Base-by-base conservation (phyloP, 1,140 invertebrate genomes). In the Trissolcus basalis region DNA sequence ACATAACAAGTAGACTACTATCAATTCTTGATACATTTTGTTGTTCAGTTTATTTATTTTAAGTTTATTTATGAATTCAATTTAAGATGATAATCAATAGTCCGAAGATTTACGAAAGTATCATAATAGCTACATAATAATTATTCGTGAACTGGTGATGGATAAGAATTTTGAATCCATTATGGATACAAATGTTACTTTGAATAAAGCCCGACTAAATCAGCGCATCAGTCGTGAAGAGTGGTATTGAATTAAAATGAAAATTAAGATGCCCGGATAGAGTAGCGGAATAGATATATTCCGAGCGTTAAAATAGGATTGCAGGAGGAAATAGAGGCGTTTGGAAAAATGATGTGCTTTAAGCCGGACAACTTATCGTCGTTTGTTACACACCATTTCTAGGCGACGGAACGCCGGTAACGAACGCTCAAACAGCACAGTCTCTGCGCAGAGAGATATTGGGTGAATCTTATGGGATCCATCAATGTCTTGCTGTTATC, bases 401-500 rank as follows among this genome's bases (percentile, higher is more conserved):
- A 56, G 39, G 9, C 44, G 7, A 32, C 11, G 35, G 49, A 50
- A 51, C 55, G 50, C 61, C 41, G 16, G 63, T 77, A 77, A 77
- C 67, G 68, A 77, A 77, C 74, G 55, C 53, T 71, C 74, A 59
- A 68, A 71, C 53, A 67, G 47, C 67, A 58, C 15, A 41, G 58
- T 49, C 10, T 58, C 55, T 68, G 58, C 6, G 19, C 63, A 59
- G 49, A 59, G 49, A 59, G 63, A 51, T 72, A 77, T 70, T 77
- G 73, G 73, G 47, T 67, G 64, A 70, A 71, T 70, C 67, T 70
- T 71, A 77, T 71, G 50, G 61, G 67, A 71, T 77, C 47, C 67
- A 70, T 77, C 73, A 76, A 76, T 76, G 73, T 76, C 74, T 67
- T 51, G 27, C 74, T 53, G 63, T 77, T 77, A 77, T 77, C 68